Conservation (phyloP, 2,113 vertebrate genomes). For the Sakesphorus luctuosus region DNA sequence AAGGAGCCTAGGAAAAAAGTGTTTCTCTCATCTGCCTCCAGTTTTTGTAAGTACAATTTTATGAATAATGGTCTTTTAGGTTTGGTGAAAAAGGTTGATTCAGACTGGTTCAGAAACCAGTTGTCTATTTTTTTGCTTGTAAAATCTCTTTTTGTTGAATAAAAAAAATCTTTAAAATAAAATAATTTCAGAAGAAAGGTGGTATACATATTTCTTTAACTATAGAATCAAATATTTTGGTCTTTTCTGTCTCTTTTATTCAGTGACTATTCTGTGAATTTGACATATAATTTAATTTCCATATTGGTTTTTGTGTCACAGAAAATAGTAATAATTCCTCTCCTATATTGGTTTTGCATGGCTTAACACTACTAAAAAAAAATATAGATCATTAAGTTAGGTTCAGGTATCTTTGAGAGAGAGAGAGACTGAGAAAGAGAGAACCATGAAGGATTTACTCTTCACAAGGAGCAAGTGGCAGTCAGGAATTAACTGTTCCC, state of each 20-base stretch:
- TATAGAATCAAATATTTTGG: neutral
- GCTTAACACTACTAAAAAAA: neutral
- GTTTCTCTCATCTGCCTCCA: slow-evolving; percentile 19
- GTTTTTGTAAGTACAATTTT: neutral
- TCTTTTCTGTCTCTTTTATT: neutral
- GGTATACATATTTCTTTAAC: neutral
- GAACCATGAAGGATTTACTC: neutral
- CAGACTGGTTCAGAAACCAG: neutral
- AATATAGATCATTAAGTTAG: neutral
- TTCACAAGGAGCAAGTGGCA: neutral
- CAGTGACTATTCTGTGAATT: neutral
- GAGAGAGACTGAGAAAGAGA: neutral
- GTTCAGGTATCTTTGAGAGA: neutral
- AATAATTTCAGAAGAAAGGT: neutral
- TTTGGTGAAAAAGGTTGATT: neutral
- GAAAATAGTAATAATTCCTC: neutral
- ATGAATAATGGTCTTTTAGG: neutral
- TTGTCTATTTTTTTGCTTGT: neutral
- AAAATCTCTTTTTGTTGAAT: neutral
- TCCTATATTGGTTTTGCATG: neutral
- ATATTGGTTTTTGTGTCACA: neutral
- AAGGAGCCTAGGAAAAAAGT: slow-evolving; percentile 7
- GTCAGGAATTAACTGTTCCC: neutral
- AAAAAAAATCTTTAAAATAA: neutral
- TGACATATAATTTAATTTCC: neutral